Percentiles rank a stretch among this genome's conserved stretches.
Conservation (phyloP, 2,113 vertebrate genomes). For the Erythrocercus mccallii region DNA sequence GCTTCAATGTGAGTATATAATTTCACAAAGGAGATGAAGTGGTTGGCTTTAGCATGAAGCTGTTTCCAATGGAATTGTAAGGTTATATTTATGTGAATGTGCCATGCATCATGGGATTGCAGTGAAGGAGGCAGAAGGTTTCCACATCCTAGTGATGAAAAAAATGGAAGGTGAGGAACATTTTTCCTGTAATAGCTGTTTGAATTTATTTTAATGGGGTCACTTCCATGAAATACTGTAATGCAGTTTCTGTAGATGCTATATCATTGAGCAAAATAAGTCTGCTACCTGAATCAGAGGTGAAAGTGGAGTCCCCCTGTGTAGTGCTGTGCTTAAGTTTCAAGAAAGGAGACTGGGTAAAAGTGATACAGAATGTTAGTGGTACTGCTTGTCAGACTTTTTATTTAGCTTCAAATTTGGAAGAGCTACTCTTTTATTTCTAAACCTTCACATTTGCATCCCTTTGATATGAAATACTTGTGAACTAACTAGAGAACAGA, state of each 20-base stretch:
- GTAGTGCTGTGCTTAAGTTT: neutral
- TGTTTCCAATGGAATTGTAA: neutral
- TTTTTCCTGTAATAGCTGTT: neutral
- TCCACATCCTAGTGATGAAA: neutral
- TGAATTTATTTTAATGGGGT: neutral
- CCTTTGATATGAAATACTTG: slow-evolving; percentile 45
- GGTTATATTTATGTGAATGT: neutral
- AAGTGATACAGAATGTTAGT: neutral
- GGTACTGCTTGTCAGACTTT: neutral
- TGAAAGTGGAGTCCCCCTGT: neutral
- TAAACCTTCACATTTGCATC: slow-evolving; percentile 41
- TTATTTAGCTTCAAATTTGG: slow-evolving; percentile 32
- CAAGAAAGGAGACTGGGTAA: neutral
- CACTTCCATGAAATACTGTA: neutral
- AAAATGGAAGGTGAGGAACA: neutral
- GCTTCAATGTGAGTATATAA: neutral
- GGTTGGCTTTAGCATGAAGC: neutral
- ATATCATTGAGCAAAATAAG: neutral
- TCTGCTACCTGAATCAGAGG: neutral
- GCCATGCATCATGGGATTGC: neutral
- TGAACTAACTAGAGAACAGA: slow-evolving; percentile 58
- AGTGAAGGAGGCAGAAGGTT: neutral
- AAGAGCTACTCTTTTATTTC: slow-evolving; percentile 34
- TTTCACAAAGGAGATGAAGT: neutral
- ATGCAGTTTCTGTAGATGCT: neutral